Base-by-base conservation (phyloP, 2,888 invertebrate species). In the Bellardia bayeri region DNA sequence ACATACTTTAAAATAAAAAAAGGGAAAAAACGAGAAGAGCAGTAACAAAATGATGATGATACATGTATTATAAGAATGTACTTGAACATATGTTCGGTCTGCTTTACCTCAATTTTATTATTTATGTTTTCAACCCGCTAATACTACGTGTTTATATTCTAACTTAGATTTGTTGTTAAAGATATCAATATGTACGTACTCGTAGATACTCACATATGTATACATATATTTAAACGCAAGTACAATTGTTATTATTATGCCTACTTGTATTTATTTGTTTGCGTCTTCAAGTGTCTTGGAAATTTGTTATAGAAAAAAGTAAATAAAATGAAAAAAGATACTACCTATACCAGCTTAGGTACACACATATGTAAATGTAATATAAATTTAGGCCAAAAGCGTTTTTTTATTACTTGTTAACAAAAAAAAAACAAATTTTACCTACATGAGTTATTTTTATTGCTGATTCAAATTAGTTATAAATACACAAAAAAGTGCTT, bases 141-240 rank as follows among this genome's bases (percentile, higher is more conserved):
- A 82, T 76, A 75, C 75, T 82, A 82, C 75, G 68, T 82, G 82
- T 76, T 82, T 82, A 82, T 69, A 69, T 69, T 76, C 61, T 69
- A 40, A 75, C 56, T 69, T 69, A 82, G 82, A 82, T 82, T 69
- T 68, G 69, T 76, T 76, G 82, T 63, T 54, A 75, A 58, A 61
- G 75, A 82, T 82, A 82, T 63, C 76, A 51, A 58, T 61, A 69
- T 45, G 42, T 63, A 72, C 23, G 2, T 45, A 23, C 14, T 37
- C 1, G 4, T 14, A 61, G 33, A 45, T 51, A 51, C 51, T 37
- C n/a, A n/a, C n/a, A n/a, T n/a, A 42, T 40, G 23, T 42, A 11
- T 45, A 45, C 13, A 66, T 23, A 51, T n/a, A 51, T 51, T 33
- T 54, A 54, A 33, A 71, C 9, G 54, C 6, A 54, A 71, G 51